A percentile compares a stretch with the other conserved stretches of the same genome.
Conservation (phyloP, 2,888 invertebrate species). For the Corbicula japonica region DNA sequence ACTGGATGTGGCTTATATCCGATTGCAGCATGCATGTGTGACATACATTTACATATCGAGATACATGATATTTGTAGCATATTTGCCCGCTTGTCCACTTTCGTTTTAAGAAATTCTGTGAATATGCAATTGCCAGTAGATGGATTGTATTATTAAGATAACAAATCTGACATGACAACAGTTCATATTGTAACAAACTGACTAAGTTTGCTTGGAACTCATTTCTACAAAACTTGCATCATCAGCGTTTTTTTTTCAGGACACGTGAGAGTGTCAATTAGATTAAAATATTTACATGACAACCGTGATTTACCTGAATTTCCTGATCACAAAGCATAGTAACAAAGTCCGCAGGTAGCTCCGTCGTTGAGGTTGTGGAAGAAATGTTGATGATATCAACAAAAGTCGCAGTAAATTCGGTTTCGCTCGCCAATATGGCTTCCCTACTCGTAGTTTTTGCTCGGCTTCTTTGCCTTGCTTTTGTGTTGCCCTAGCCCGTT, state of each 20-base stretch:
- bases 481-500: conserved; percentile 51
- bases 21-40: no score
- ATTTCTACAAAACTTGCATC: no score
- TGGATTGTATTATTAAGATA: no score
- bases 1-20: no score
- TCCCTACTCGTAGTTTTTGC: conserved; percentile 37
- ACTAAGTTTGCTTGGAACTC: no score
- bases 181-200: no score
- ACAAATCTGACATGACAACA: no score
- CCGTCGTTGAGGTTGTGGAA: conserved; percentile 41
- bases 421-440: conserved; percentile 58
- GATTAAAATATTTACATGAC: conserved; percentile 37
- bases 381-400: conserved; percentile 63
- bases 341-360: conserved; percentile 61
- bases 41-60: no score
- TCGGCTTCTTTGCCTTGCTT: conserved; percentile 58
- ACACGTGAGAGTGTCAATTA: conserved; percentile 6
- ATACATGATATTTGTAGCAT: no score
- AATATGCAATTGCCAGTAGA: no score
- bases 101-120: no score
- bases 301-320: conserved; percentile 48
- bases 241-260: background rate
- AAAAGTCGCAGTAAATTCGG: conserved; percentile 38
- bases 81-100: no score
- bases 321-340: conserved; percentile 63